Evolutionary conservation across 2,113 vertebrate species (phyloP), one percentile per base, ranked within the genome.

Genomic region (Lepisosteus oculatus): DNA sequence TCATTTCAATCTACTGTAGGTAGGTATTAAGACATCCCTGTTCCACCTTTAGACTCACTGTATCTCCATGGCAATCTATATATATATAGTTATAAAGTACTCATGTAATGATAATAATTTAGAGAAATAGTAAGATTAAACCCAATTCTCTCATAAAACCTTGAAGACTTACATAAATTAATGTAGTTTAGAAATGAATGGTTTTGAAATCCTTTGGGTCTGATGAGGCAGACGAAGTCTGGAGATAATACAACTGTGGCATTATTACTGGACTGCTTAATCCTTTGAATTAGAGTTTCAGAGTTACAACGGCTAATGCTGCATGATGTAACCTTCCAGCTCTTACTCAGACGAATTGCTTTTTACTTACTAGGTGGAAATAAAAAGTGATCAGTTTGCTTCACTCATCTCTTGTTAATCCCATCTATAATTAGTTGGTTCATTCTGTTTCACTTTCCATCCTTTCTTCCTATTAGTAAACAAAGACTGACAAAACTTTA

Each of bases 281-380:
- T 76, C 78, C 68, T 2, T 61, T 64, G 63, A 68, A 69, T 73
- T 74, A 65, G 76, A 72, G 68, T 65, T 72, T 61, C 43, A 55
- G 45, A 72, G 68, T 65, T 72, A 61, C 43, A 55, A 29, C 11
- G 13, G 55, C 51, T 72, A 74, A 62, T 72, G 43, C 66, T 17
- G 54, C 64, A 63, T 77, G 75, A 80, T 73, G 74, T 75, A 80
- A 78, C 57, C 14, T 13, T 47, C 64, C 45, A 45, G 14, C 4
- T 45, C 71, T 45, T 55, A 63, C 41, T 59, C 12, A 59, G 14
- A 8, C 11, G 57, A 59, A 59, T 5, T 59, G 14, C 57, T 59
- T 59, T 5, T n/a, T 15, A 59, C 5, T 59, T 13, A 59, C 57
- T n/a, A 7, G 4, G n/a, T 29, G 12, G 57, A 51, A 51, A 6